These are phyloP conservation scores for Deilephila porcellus DNA, from an alignment of 2,888 invertebrate species.

Conservation along the genomic window DNA sequence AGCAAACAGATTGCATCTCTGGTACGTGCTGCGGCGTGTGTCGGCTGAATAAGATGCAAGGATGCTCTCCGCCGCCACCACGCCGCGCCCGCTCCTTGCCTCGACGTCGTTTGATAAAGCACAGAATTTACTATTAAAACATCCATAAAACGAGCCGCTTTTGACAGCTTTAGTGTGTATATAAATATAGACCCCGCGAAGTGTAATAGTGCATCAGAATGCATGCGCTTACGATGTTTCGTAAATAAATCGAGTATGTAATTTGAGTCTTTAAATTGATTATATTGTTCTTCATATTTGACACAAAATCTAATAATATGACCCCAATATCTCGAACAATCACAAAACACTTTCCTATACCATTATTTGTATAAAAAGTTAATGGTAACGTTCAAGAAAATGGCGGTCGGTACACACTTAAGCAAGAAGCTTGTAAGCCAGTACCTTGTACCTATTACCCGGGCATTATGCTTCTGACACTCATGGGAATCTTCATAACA, in stretches of 20 bases:
- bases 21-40: slow-evolving; percentile 55
- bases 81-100: not conserved
- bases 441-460: slow-evolving; percentile 68
- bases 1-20: slow-evolving; percentile 78
- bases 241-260: not conserved
- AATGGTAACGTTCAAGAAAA: slow-evolving; percentile 46
- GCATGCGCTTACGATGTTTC: not conserved
- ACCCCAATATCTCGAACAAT: not conserved
- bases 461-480: slow-evolving; percentile 58
- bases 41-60: slow-evolving; percentile 36
- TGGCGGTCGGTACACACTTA: slow-evolving; percentile 22
- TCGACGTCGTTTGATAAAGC: slow-evolving; percentile 11
- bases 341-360: not conserved
- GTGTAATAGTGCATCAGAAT: not conserved
- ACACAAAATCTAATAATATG: not conserved
- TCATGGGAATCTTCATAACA: slow-evolving; percentile 65
- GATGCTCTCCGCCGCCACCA: slow-evolving; percentile 25
- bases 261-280: not conserved
- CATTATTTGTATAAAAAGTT: slow-evolving; percentile 33
- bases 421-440: slow-evolving; percentile 56
- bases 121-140: slow-evolving; percentile 18
- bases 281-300: no score
- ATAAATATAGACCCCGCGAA: not conserved
- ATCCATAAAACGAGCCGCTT: slow-evolving; percentile 12
- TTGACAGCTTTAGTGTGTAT: slow-evolving; percentile 12